Evolutionary conservation across 2,888 invertebrate species (phyloP).

Genomic region (Acronicta psi): DNA sequence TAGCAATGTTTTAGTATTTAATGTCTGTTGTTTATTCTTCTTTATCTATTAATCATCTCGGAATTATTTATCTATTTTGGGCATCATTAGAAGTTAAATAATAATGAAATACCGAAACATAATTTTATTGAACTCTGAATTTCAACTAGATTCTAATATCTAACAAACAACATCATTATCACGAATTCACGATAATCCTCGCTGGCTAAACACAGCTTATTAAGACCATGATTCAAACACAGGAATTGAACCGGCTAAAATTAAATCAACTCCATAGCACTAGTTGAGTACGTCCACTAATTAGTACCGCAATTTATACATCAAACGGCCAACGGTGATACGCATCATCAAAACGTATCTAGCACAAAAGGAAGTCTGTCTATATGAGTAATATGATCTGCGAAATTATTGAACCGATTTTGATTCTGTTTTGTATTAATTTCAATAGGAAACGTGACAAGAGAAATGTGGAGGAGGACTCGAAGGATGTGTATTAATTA

Average conservation of each 20-base stretch:
- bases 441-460: conserved; percentile 50
- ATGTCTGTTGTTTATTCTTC: background rate
- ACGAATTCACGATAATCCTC: conserved; percentile 24
- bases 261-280: conserved; percentile 50
- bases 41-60: background rate
- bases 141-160: conserved; percentile 21
- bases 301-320: conserved; percentile 59
- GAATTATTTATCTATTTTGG: too few relatives aligned
- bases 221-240: conserved; percentile 52
- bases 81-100: too few relatives aligned
- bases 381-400: conserved; percentile 52
- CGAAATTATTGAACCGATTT: conserved; percentile 46
- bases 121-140: conserved; percentile 23
- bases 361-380: conserved; percentile 52
- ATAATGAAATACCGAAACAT: too few relatives aligned
- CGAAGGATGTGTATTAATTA: conserved; percentile 48
- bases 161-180: conserved; percentile 24
- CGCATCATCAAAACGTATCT: conserved; percentile 56
- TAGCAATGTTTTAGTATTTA: conserved; percentile 2
- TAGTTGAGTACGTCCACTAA: conserved; percentile 55
- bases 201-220: conserved; percentile 33
- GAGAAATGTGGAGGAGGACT: conserved; percentile 31
- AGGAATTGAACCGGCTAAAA: conserved; percentile 50
- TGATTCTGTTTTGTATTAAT: conserved; percentile 47
- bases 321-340: conserved; percentile 60